Base-by-base conservation (phyloP, 2,888 invertebrate genomes). In the Tortricodes alternella region DNA sequence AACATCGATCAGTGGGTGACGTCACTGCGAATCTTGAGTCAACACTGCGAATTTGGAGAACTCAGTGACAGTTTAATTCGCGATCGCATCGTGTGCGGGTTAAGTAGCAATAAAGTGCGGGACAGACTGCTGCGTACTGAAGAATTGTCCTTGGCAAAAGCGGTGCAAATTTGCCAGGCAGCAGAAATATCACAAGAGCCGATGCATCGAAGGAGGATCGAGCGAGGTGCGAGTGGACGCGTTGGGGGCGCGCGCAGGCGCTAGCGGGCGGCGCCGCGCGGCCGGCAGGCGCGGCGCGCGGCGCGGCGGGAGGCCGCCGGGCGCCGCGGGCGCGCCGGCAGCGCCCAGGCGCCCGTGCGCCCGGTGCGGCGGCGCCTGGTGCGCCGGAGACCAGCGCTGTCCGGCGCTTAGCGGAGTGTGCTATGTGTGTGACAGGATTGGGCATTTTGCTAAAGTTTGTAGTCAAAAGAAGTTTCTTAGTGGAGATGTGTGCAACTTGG, bases 1-100 rank as follows among this genome's bases (percentile, higher is more conserved):
- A 58, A 34, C 13, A 52, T 62, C 2, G 51, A 59, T 19, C 44
- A 60, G 24, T 62, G 59, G 27, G 57, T 62, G 7, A 61, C 58
- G 1, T 23, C 58, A 1, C 13, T 61, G 21, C 38, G 55, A n/a
- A 6, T 59, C 15, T 37, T 60, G 24, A 58, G 58, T 27, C 49
- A 59, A 11, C n/a, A 32, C 6, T 32, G 32, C 2, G 32, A 32
- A 4, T 32, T 32, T 4, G 32, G n/a, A 11, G 6, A 5, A n/a
- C 32, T 32, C 11, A n/a, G 2, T 1, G 32, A 32, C 5, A 32
- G 32, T 13, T 32, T 32, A 32, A 32, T 32, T 32, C 32, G 32
- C 5, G 32, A 32, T 13, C n/a, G 32, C n/a, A 32, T 32, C 13
- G 13, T 32, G 9, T 32, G 32, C 11, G 32, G 32, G 0, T 11